Evolutionary conservation across 2,888 invertebrate genomes (phyloP).

Genomic region (Agriopis marginaria): DNA sequence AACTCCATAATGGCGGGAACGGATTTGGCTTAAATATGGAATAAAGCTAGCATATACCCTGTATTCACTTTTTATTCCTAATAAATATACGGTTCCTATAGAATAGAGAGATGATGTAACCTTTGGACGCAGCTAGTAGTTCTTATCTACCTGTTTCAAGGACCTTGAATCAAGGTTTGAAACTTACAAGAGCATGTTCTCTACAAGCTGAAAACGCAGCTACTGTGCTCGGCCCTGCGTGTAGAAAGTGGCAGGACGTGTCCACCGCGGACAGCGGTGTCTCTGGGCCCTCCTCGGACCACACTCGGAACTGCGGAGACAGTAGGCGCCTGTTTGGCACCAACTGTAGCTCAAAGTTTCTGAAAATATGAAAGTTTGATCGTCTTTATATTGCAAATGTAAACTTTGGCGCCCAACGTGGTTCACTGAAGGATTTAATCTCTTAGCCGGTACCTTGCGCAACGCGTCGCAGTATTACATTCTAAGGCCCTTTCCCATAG

Average conservation of each 20-base stretch:
- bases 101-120: too few relatives aligned
- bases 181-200: constrained; percentile 87
- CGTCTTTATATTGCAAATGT: not conserved
- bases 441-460: too few relatives aligned
- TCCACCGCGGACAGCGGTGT: constrained; percentile 69
- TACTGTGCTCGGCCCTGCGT: constrained; percentile 83
- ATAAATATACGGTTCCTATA: not conserved
- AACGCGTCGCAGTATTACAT: too few relatives aligned
- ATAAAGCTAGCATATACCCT: too few relatives aligned
- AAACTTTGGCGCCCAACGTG: not conserved
- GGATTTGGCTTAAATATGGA: too few relatives aligned
- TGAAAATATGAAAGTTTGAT: constrained; percentile 53
- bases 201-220: constrained; percentile 90
- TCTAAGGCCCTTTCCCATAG: too few relatives aligned
- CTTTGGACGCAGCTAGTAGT: too few relatives aligned
- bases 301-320: constrained; percentile 87
- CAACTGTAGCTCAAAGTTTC: constrained; percentile 87
- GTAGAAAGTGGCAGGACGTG: constrained; percentile 88
- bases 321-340: constrained; percentile 88
- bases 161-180: not conserved
- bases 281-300: constrained; percentile 78
- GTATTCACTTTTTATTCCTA: too few relatives aligned
- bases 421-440: too few relatives aligned
- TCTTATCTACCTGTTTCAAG: too few relatives aligned
- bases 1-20: too few relatives aligned